Evolutionary conservation across 2,113 vertebrate species (phyloP), one percentile per base, ranked within the genome.

Genomic region (Alligator sinensis): DNA sequence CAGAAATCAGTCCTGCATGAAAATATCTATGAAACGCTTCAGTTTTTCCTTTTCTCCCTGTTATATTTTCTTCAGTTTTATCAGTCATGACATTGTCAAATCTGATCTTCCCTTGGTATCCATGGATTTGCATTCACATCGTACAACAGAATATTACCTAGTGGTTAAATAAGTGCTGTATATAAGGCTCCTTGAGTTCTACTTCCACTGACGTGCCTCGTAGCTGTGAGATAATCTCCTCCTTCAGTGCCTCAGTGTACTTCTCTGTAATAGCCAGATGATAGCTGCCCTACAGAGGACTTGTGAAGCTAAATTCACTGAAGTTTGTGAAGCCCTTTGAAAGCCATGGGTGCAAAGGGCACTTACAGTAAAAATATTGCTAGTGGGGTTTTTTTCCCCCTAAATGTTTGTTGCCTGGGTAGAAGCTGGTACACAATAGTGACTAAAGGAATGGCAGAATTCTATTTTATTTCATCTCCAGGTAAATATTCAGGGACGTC

Each of bases 261-360:
- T 2, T 1, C 70, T 47, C 28, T 34, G 16, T 24, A 57, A 63
- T 59, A 0, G 79, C 7, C 58, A 4, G 86, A 1, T 4, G 9
- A 11, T 17, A 2, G 75, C 68, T 70, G 0, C 21, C 2, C 3
- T 25, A 2, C 8, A 5, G 55, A 0, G 0, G 0, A 0, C 22
- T 68, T 74, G 21, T 72, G 74, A 34, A 47, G 21, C n/a, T n/a
- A 12, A 30, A 12, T 77, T 2, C 63, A 64, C 57, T 89, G 57
- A 7, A 38, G 15, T 24, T 61, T 82, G 19, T 17, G 72, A 61
- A 16, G 77, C 54, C 2, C 63, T 82, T 68, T 13, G 15, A 60
- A 27, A 61, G 80, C 78, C 21, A 0, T 30, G 28, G 66, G 3
- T 34, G 18, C 61, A 68, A 62, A 34, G 11, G 1, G 34, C 0